Evolutionary conservation across 2,113 vertebrate genomes (phyloP).

Genomic region (Crotophaga sulcirostris): DNA sequence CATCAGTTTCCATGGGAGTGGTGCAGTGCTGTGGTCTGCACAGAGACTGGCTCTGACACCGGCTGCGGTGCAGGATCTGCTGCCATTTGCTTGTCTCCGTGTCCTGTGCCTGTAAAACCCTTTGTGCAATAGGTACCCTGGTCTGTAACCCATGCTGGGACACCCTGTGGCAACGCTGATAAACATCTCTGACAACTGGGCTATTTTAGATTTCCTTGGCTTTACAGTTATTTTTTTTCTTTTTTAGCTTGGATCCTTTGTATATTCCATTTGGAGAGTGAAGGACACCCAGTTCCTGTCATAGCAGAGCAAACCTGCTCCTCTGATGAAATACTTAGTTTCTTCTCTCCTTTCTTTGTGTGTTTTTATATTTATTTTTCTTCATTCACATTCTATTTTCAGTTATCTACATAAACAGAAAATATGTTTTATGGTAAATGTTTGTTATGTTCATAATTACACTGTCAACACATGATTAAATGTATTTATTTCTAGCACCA

Average conservation of each 20-base stretch:
- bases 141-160: neutral
- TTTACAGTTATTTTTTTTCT: neutral
- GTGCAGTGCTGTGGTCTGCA: neutral
- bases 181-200: neutral
- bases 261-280: neutral
- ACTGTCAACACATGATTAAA: neutral
- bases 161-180: neutral
- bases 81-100: neutral
- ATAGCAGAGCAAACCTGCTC: neutral
- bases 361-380: neutral
- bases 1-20: rapidly evolving
- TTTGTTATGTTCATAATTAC: neutral
- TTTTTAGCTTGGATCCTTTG: neutral
- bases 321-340: neutral
- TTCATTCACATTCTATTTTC: neutral
- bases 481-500: neutral
- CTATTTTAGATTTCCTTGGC: neutral
- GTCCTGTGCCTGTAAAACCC: neutral
- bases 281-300: neutral
- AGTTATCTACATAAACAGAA: neutral
- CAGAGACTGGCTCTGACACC: rapidly evolving
- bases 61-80: neutral
- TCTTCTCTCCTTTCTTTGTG: neutral
- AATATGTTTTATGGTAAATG: neutral
- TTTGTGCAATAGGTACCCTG: neutral